phyloP scores from a whole-genome alignment of 2,797 vertebrate species.

The Sarcophilus harrisii region DNA sequence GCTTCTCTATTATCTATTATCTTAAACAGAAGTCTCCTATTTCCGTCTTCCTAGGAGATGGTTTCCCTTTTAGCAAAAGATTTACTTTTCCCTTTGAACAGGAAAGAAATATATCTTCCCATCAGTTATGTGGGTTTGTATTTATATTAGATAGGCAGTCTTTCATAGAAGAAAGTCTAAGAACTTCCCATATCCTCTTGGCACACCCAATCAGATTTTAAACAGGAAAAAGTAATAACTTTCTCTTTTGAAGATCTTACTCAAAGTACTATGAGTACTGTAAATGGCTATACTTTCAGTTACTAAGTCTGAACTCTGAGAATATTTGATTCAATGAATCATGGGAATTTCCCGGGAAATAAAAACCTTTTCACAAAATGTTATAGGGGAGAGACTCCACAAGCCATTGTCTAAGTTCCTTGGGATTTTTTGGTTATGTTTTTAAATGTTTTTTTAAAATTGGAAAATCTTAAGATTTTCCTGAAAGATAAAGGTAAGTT shows the following conservation, averaged over 20 bases:
- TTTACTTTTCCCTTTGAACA: slow-evolving; percentile 17
- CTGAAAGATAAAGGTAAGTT: background rate
- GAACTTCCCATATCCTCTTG: slow-evolving; percentile 32
- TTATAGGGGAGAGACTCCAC: background rate
- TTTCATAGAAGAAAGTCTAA: slow-evolving; percentile 26
- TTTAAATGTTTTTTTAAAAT: background rate
- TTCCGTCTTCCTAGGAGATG: background rate
- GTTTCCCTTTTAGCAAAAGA: background rate
- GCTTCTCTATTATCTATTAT: background rate
- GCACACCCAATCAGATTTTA: background rate
- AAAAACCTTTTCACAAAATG: background rate
- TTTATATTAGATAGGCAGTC: slow-evolving; percentile 32
- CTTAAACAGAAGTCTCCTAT: background rate
- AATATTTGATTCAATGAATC: slow-evolving; percentile 43
- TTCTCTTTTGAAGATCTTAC: slow-evolving; percentile 42
- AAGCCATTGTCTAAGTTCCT: background rate
- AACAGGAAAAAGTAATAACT: slow-evolving; percentile 13
- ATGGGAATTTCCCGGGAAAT: slow-evolving; percentile 65
- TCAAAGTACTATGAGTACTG: too few relatives aligned
- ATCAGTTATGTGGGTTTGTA: slow-evolving; percentile 29
- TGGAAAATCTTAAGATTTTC: background rate
- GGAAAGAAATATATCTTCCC: background rate
- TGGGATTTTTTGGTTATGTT: background rate
- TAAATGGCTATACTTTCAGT: slow-evolving; percentile 31
- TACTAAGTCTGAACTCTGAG: slow-evolving; percentile 46